Percentiles rank a stretch among this genome's conserved stretches.
phyloP scores from a whole-genome alignment of 2,888 invertebrate species.

The Notodonta dromedarius region DNA sequence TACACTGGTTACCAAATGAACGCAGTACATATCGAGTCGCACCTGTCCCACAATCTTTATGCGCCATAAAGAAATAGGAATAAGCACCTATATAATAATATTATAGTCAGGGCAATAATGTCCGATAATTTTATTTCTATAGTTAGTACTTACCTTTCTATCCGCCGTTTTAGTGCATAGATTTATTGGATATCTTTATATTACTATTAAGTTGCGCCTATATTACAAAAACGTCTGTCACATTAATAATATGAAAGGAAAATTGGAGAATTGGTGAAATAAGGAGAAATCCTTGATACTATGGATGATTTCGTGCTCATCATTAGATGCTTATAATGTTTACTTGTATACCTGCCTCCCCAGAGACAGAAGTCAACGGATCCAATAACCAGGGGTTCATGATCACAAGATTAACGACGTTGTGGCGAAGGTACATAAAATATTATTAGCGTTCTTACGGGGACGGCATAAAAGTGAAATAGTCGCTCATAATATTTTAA shows the following conservation, averaged over 20 bases:
- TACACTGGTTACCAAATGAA: conserved; percentile 33
- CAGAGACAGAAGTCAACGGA: background rate
- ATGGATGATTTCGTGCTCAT: no score
- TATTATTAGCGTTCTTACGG: conserved; percentile 28
- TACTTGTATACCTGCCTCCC: background rate
- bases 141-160: background rate
- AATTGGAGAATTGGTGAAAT: no score
- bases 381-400: background rate
- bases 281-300: no score
- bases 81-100: conserved; percentile 13
- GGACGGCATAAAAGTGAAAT: conserved; percentile 19
- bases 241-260: no score
- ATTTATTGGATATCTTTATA: no score
- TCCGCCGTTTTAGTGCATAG: no score
- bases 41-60: conserved; percentile 38
- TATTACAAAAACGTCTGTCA: no score
- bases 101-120: background rate
- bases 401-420: conserved; percentile 23
- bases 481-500: conserved; percentile 24
- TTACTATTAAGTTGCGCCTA: no score
- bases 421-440: conserved; percentile 23
- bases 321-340: no score
- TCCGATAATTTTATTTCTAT: background rate
- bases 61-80: conserved; percentile 26
- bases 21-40: conserved; percentile 32